These are phyloP conservation scores for Beaufortia kweichowensis DNA, from an alignment of 2,113 vertebrate genomes.

Conservation along the genomic window DNA sequence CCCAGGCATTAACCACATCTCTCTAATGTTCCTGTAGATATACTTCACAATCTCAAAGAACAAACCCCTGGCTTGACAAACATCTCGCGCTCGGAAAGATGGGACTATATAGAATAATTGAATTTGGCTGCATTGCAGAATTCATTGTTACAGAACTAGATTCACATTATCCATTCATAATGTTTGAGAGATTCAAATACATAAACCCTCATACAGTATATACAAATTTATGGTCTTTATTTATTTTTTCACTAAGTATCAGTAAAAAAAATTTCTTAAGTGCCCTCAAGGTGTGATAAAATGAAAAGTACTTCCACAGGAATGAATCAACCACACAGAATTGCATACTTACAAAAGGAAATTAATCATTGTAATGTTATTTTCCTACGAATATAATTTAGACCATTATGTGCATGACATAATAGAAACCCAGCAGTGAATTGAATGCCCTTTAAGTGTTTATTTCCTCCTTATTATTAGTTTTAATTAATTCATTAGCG, in stretches of 20 bases:
- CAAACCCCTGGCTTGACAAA: slow-evolving; percentile 29
- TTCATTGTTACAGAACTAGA: neutral
- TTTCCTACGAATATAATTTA: slow-evolving; percentile 17
- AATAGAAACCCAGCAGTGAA: neutral
- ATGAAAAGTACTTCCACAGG: too few species aligned
- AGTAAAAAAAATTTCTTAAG: too few species aligned
- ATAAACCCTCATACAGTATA: too few species aligned
- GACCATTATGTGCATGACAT: neutral
- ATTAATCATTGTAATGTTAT: slow-evolving; percentile 5
- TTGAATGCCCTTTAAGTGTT: neutral
- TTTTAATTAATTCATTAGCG: slow-evolving; percentile 12
- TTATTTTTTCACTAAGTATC: too few species aligned
- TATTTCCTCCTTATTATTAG: slow-evolving; percentile 17
- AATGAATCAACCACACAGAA: slow-evolving; percentile 17
- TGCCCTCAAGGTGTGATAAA: too few species aligned
- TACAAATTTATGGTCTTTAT: too few species aligned
- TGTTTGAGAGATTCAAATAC: too few species aligned
- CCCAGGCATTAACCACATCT: neutral
- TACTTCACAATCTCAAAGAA: slow-evolving; percentile 23
- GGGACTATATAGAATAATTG: slow-evolving; percentile 28
- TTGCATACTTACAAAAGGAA: too few species aligned
- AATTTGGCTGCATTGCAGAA: slow-evolving; percentile 33
- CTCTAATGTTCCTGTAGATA: slow-evolving; percentile 52
- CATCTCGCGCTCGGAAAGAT: neutral
- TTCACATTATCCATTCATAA: neutral